These are phyloP conservation scores for Archaeoteleia sp. DNA, from an alignment of 2,888 invertebrate species.

Conservation along the genomic window DNA sequence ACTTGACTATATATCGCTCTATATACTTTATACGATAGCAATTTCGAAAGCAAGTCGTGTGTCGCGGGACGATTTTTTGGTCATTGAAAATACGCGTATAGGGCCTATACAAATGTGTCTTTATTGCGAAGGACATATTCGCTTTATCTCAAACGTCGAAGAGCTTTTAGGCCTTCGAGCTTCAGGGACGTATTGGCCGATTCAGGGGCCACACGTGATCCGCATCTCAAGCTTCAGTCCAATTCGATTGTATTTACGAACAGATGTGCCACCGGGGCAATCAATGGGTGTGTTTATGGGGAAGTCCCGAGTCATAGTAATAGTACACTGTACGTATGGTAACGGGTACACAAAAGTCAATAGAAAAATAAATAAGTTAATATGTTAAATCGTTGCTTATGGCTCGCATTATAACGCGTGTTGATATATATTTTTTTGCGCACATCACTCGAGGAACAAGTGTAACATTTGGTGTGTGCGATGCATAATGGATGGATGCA, in stretches of 20 bases:
- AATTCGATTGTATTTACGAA: constrained; percentile 37
- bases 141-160: neutral
- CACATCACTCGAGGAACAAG: constrained; percentile 5
- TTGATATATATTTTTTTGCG: neutral
- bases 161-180: constrained; percentile 4
- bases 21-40: too few species aligned
- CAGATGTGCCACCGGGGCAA: constrained; percentile 29
- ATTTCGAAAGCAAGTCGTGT: too few species aligned
- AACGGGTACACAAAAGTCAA: too few species aligned
- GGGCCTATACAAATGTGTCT: too few species aligned
- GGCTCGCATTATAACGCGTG: too few species aligned
- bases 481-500: too few species aligned
- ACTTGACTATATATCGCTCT: neutral
- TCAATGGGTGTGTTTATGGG: constrained; percentile 8
- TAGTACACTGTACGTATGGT: too few species aligned
- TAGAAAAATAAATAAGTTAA: too few species aligned
- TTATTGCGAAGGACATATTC: too few species aligned
- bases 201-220: constrained; percentile 42
- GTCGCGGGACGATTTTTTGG: too few species aligned
- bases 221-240: constrained; percentile 32
- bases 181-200: constrained; percentile 28
- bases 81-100: too few species aligned
- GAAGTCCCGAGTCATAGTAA: constrained; percentile 1
- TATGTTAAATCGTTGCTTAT: too few species aligned
- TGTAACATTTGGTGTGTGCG: constrained; percentile 5